phyloP scores from a whole-genome alignment of 2,797 vertebrate species.

The Danio kyathit region DNA sequence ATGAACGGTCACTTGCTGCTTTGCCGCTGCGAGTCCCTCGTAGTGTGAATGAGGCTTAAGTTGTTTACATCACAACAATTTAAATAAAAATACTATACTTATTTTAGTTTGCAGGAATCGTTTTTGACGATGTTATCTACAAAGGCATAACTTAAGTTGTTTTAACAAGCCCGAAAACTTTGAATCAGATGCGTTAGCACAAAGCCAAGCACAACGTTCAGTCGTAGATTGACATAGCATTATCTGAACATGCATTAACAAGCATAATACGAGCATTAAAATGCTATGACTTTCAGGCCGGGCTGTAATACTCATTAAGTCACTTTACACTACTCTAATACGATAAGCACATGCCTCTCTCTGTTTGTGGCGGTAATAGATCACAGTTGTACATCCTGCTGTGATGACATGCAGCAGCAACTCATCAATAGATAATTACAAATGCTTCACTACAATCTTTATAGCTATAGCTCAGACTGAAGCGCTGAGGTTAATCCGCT shows the following conservation, averaged over 20 bases:
- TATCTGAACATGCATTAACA: not conserved
- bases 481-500: not conserved
- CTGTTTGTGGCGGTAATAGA: not conserved
- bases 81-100: no score
- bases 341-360: not conserved
- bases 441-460: not conserved
- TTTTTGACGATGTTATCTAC: no score
- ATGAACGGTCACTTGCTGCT: no score
- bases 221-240: not conserved
- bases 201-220: slow-evolving; percentile 38
- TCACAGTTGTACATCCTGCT: slow-evolving; percentile 6
- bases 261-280: not conserved
- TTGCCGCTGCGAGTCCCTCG: no score
- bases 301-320: not conserved
- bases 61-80: no score
- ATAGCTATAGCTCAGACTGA: not conserved
- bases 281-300: not conserved
- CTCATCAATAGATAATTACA: not conserved
- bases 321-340: not conserved
- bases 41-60: no score
- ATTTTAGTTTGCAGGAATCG: no score
- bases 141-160: no score
- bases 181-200: slow-evolving; percentile 32
- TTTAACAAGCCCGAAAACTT: not conserved
- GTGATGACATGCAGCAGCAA: not conserved